Percentiles rank a stretch among this genome's conserved stretches.
phyloP scores from a whole-genome alignment of 2,113 vertebrate species.

The Lasiurus cinereus region DNA sequence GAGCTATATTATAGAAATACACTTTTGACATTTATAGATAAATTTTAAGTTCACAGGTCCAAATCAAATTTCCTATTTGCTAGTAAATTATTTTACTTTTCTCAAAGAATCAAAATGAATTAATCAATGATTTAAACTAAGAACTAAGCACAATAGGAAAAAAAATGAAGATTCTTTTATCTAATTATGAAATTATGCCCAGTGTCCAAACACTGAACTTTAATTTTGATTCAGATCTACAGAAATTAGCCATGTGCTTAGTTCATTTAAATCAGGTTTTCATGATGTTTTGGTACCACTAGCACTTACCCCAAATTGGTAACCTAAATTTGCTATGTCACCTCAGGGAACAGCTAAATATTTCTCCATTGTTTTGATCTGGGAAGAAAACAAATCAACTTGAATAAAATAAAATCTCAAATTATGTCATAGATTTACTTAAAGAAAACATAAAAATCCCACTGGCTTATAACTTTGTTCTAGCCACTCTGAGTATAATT shows the following conservation, averaged over 20 bases:
- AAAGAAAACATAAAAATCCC: background rate
- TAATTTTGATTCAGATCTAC: background rate
- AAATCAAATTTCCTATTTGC: background rate
- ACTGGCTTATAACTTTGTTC: background rate
- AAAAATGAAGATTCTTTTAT: background rate
- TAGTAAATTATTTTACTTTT: background rate
- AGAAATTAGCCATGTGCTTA: background rate
- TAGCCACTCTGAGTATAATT: background rate
- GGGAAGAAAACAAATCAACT: slow-evolving; percentile 17
- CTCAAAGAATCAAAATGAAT: background rate
- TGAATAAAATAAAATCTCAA: background rate
- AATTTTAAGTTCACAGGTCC: background rate
- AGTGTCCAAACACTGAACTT: background rate
- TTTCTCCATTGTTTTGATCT: slow-evolving; percentile 38
- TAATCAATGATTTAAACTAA: background rate
- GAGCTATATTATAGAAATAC: background rate
- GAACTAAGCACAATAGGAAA: background rate
- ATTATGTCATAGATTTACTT: background rate
- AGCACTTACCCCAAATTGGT: background rate
- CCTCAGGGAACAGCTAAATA: background rate
- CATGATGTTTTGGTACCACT: background rate
- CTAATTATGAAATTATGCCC: background rate
- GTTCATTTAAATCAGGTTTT: background rate
- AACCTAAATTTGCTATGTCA: background rate
- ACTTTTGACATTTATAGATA: slow-evolving; percentile 29